phyloP scores from a whole-genome alignment of 2,888 invertebrate genomes.

The Cephus sareptanus region DNA sequence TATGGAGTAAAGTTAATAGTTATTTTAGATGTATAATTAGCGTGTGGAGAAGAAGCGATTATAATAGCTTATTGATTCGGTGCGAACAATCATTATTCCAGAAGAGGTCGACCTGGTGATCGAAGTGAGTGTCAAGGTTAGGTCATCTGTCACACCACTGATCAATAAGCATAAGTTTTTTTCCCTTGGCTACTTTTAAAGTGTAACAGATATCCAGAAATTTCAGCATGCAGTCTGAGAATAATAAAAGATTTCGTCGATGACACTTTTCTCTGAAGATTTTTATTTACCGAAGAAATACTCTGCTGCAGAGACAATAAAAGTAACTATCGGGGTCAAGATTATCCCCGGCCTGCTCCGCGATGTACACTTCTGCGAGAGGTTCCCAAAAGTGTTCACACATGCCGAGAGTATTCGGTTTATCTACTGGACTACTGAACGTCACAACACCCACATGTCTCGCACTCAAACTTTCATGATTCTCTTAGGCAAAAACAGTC shows the following conservation, averaged over 20 bases:
- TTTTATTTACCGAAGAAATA: constrained; percentile 73
- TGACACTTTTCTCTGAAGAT: not conserved
- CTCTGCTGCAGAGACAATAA: constrained; percentile 78
- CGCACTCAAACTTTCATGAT: constrained; percentile 39
- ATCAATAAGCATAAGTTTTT: constrained; percentile 45
- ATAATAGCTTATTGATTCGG: not conserved
- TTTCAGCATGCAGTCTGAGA: not conserved
- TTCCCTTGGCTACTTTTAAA: not conserved
- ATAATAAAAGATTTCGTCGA: not conserved
- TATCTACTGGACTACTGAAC: constrained; percentile 24
- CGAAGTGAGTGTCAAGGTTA: constrained; percentile 51
- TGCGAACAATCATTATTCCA: not conserved
- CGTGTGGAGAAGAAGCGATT: not conserved
- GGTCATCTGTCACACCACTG: constrained; percentile 51
- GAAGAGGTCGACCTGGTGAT: not conserved
- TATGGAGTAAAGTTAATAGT: not conserved
- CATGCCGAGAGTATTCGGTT: constrained; percentile 52
- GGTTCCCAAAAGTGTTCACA: constrained; percentile 74
- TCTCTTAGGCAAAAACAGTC: constrained; percentile 43
- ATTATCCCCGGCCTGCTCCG: constrained; percentile 62
- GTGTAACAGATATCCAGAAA: not conserved
- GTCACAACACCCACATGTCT: constrained; percentile 48
- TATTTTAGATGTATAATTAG: not conserved
- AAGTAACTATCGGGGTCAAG: constrained; percentile 70
- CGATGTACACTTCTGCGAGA: constrained; percentile 74